Conservation (phyloP, 2,888 invertebrate genomes). For the Brachyptera risi region DNA sequence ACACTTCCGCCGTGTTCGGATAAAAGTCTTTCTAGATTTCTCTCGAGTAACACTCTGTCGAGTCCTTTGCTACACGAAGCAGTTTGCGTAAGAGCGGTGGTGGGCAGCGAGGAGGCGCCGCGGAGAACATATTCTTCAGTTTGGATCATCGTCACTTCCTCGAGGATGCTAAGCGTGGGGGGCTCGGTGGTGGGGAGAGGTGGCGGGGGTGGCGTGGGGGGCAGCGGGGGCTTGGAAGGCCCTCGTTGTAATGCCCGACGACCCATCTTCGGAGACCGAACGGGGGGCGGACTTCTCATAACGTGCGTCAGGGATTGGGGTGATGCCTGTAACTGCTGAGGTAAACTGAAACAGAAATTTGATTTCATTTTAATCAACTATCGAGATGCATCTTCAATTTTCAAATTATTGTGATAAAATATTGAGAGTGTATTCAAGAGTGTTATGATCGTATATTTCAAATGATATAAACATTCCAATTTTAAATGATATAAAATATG, state of each 20-base stretch:
- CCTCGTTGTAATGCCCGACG: constrained; percentile 48
- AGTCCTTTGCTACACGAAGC: constrained; percentile 48
- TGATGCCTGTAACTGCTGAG: constrained; percentile 46
- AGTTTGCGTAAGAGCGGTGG: constrained; percentile 35
- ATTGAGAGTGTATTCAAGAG: too few species aligned
- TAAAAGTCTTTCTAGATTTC: constrained; percentile 60
- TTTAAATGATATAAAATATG: too few species aligned
- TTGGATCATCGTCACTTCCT: constrained; percentile 23
- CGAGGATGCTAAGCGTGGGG: constrained; percentile 39
- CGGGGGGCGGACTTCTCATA: constrained; percentile 50
- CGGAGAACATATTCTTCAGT: constrained; percentile 28
- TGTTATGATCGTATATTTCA: too few species aligned
- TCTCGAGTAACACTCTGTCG: constrained; percentile 63
- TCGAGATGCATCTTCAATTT: too few species aligned
- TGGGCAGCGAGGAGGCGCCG: constrained; percentile 34
- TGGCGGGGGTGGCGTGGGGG: constrained; percentile 35
- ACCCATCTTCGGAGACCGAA: constrained; percentile 56
- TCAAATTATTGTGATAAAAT: too few species aligned
- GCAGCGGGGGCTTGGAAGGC: constrained; percentile 41
- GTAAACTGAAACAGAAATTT: constrained; percentile 21
- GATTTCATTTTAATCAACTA: too few species aligned
- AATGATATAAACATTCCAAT: too few species aligned
- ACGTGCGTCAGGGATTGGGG: constrained; percentile 47
- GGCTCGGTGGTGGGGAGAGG: constrained; percentile 38
- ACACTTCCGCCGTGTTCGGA: constrained; percentile 42